Evolutionary conservation across 2,797 vertebrate species (phyloP).

Genomic region (Oceanodroma leucorhoa): DNA sequence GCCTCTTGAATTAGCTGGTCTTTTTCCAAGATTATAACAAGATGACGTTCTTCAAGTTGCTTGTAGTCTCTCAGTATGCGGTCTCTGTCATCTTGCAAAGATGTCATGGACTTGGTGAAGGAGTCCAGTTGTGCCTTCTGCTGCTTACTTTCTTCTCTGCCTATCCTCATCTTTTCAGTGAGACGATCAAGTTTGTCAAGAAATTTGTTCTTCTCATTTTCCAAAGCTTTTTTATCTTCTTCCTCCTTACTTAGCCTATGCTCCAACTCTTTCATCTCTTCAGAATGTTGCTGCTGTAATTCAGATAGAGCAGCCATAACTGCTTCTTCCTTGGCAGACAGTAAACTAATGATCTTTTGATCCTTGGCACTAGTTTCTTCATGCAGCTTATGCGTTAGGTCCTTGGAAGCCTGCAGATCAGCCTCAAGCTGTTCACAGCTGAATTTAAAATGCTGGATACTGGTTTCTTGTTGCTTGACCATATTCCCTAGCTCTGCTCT

Average conservation of each 20-base stretch:
- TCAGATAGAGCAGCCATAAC: slow-evolving; percentile 73
- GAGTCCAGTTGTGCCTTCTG: slow-evolving; percentile 85
- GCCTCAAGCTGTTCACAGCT: slow-evolving; percentile 87
- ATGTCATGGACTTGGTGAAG: slow-evolving; percentile 94
- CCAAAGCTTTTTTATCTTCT: slow-evolving; percentile 77
- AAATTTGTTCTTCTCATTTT: slow-evolving; percentile 80
- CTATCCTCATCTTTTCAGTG: slow-evolving; percentile 75
- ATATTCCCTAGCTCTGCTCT: slow-evolving; percentile 71
- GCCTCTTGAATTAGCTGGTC: slow-evolving; percentile 94
- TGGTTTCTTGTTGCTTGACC: slow-evolving; percentile 81
- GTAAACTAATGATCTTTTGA: slow-evolving; percentile 84
- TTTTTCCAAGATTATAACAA: slow-evolving; percentile 87
- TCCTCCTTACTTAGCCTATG: slow-evolving; percentile 66
- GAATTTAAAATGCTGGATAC: slow-evolving; percentile 83
- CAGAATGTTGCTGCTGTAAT: slow-evolving; percentile 78
- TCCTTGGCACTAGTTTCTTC: slow-evolving; percentile 86
- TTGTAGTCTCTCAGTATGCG: slow-evolving; percentile 85
- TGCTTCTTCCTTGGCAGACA: slow-evolving; percentile 89
- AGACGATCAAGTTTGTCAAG: slow-evolving; percentile 75
- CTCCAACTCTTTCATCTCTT: slow-evolving; percentile 82
- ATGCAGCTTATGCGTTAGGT: slow-evolving; percentile 83
- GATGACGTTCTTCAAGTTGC: slow-evolving; percentile 91
- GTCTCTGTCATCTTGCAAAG: slow-evolving; percentile 93
- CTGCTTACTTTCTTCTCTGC: slow-evolving; percentile 80
- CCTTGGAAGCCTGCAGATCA: slow-evolving; percentile 87